Conservation (phyloP, 2,797 vertebrate species). For the Poeciliopsis infans region DNA sequence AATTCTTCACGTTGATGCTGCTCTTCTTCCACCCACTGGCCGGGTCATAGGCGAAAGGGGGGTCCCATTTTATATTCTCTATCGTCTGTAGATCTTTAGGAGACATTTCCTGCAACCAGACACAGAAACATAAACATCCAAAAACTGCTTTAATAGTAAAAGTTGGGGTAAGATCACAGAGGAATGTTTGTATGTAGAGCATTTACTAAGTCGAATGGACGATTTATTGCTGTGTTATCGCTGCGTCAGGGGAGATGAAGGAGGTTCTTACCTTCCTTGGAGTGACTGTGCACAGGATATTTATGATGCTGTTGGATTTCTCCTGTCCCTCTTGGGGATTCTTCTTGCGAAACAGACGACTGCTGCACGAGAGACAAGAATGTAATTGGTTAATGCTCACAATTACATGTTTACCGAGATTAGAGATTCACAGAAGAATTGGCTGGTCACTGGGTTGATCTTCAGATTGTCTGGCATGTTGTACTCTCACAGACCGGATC, state of each 20-base stretch:
- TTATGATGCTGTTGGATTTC: constrained; percentile 88
- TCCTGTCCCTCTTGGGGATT: constrained; percentile 85
- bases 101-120: constrained; percentile 80
- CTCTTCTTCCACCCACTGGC: constrained; percentile 88
- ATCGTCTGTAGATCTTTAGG: constrained; percentile 81
- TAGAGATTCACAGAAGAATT: neutral
- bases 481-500: neutral
- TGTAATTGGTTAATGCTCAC: constrained; percentile 31
- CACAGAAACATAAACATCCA: constrained; percentile 16
- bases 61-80: constrained; percentile 87
- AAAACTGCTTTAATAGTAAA: neutral
- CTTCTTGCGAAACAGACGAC: constrained; percentile 83
- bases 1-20: constrained; percentile 89
- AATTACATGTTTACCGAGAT: constrained; percentile 32
- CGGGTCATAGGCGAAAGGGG: constrained; percentile 83
- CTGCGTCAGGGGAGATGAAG: neutral
- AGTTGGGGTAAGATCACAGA: neutral
- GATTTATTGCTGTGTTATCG: neutral
- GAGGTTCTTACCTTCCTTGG: constrained; percentile 78
- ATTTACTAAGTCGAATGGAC: neutral
- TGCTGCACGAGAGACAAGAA: constrained; percentile 68
- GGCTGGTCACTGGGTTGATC: neutral
- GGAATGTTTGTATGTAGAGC: neutral
- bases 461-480: neutral
- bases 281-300: constrained; percentile 84